Conservation (phyloP, 1,140 invertebrate species). For the Rhyacophila brunnea region DNA sequence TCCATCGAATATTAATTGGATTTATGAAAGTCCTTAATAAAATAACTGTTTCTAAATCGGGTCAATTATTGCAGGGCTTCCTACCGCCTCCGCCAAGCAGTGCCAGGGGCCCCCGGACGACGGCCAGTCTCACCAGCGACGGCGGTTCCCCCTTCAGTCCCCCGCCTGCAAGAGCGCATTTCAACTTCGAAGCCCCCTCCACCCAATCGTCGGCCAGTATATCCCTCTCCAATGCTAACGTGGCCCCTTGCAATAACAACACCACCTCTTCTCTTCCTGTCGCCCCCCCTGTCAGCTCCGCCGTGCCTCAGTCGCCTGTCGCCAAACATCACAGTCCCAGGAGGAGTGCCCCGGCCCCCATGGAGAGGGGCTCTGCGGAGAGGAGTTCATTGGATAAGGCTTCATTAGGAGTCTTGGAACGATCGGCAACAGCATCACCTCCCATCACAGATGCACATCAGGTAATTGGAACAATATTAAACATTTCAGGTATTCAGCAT, state of each 20-base stretch:
- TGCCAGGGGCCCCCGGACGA: constrained; percentile 39
- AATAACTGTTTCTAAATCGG: too few species aligned
- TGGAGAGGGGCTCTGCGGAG: constrained; percentile 16
- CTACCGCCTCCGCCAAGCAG: constrained; percentile 63
- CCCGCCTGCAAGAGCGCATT: constrained; percentile 44
- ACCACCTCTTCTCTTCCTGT: constrained; percentile 41
- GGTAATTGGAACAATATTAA: too few species aligned
- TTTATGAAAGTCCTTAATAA: too few species aligned
- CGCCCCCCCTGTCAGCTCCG: constrained; percentile 45
- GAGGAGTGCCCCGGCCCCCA: neutral
- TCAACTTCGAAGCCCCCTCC: constrained; percentile 41
- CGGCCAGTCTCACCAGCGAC: constrained; percentile 25
- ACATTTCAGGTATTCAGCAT: too few species aligned
- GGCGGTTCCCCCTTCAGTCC: constrained; percentile 32
- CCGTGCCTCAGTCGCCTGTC: constrained; percentile 34
- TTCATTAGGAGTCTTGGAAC: constrained; percentile 8
- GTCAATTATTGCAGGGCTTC: constrained; percentile 49
- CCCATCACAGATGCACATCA: constrained; percentile 1
- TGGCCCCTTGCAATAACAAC: constrained; percentile 50
- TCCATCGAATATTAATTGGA: too few species aligned
- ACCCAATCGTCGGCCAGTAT: constrained; percentile 39
- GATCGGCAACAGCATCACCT: neutral
- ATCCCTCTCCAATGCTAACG: constrained; percentile 43
- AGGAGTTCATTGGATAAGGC: constrained; percentile 16
- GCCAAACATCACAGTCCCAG: constrained; percentile 1